phyloP scores from a whole-genome alignment of 2,113 vertebrate genomes.

The Girardinichthys multiradiatus region DNA sequence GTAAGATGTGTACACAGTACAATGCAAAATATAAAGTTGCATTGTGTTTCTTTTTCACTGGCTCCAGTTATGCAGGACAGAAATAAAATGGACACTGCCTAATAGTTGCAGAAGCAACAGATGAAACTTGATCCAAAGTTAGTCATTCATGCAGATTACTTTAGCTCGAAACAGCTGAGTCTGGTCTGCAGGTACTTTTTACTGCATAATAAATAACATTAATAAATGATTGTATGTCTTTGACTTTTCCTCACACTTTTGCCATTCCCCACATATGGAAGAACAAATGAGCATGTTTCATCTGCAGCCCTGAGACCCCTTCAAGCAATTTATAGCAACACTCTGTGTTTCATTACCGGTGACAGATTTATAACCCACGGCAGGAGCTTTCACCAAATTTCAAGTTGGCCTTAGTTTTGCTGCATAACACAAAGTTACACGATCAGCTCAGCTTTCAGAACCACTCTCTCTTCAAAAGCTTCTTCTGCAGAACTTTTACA shows the following conservation, averaged over 20 bases:
- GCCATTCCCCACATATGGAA: constrained; percentile 4
- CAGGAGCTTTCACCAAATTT: constrained; percentile 34
- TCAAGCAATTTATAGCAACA: constrained; percentile 18
- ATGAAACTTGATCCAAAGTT: neutral
- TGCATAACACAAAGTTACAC: constrained; percentile 35
- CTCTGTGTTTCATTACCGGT: constrained; percentile 49
- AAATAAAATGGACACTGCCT: neutral
- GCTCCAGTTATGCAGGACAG: neutral
- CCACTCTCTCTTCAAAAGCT: constrained; percentile 38
- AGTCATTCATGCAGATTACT: neutral
- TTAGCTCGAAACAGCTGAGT: neutral
- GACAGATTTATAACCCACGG: constrained; percentile 54
- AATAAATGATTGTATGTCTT: constrained; percentile 1
- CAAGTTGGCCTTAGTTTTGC: constrained; percentile 19
- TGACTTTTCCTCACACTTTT: neutral
- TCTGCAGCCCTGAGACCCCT: constrained; percentile 28
- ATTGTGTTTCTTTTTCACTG: neutral
- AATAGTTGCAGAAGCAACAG: neutral
- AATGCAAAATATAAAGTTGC: neutral
- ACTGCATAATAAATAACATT: neutral
- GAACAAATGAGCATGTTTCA: constrained; percentile 20
- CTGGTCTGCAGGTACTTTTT: neutral
- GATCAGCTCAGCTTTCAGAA: constrained; percentile 23
- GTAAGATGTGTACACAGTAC: neutral
- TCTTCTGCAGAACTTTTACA: constrained; percentile 38